Base-by-base conservation (phyloP, 2,888 invertebrate genomes). In the Agrochola macilenta region DNA sequence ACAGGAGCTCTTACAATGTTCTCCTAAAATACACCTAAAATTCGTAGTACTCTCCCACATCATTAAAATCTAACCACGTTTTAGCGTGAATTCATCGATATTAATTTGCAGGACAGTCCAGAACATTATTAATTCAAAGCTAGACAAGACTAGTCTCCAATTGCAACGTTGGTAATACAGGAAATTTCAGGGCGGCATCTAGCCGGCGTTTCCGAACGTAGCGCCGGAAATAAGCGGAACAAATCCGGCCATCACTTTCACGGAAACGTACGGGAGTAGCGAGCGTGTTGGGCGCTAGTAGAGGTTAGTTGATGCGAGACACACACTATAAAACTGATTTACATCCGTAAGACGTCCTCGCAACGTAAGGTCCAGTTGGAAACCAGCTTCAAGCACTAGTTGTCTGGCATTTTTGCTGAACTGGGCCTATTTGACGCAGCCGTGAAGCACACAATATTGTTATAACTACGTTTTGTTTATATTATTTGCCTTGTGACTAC, bases 191-290 rank as follows among this genome's bases (percentile, higher is more conserved):
- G 87, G 81, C 74, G 85, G 80, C 74, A 87, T 82, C 88, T 81
- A 88, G 79, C 84, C 81, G 82, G 84, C 84, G 81, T 87, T 90
- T 92, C 91, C 92, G 92, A 88, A 88, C 43, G 85, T 54, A 61
- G 80, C 71, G 85, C 85, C 91, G 90, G 92, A 91, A 90, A 88
- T 91, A 91, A 88, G 89, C 91, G 90, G 89, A 90, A 92, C 89
- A 91, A 92, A 92, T 92, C 92, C 90, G 87, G 87, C 85, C 86
- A 83, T 89, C 90, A 89, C 87, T 91, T 91, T 76, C 35, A 71
- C 23, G 63, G 65, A 52, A 77, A 83, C 30, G 77, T 68, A 88
- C 82, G 78, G 82, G 30, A 86, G 2, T 46, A 75, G 46, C 74
- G 69, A 84, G 72, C 84, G 35, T 74, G 71, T 12, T 57, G 49